Conservation (phyloP, 2,888 invertebrate species). For the Hanleya hanleyi region DNA sequence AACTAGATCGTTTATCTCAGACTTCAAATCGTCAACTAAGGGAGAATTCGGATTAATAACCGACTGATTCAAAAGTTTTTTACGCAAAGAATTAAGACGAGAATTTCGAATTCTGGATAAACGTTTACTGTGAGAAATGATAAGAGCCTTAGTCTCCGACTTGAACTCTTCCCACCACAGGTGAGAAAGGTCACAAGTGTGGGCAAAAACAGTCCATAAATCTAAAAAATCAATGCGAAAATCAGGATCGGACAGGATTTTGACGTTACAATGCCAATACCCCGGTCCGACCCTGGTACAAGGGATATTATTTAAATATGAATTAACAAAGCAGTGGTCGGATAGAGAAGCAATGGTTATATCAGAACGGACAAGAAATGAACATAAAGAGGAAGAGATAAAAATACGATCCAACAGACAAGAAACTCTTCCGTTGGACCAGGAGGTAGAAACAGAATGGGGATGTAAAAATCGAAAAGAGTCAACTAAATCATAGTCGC, state of each 20-base stretch:
- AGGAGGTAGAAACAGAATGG: neutral
- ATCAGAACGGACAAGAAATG: neutral
- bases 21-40: neutral
- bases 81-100: neutral
- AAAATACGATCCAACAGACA: neutral
- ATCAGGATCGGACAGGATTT: neutral
- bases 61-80: neutral
- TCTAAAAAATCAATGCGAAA: neutral
- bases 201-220: neutral
- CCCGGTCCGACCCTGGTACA: neutral
- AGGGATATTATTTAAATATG: neutral
- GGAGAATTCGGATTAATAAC: neutral
- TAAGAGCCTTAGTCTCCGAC: neutral
- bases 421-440: neutral
- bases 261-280: conserved; percentile 1
- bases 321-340: neutral
- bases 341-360: neutral
- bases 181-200: neutral
- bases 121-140: neutral
- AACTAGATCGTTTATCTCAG: neutral
- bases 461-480: neutral
- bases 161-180: conserved; percentile 4
- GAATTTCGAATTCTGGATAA: neutral
- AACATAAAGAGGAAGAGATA: neutral
- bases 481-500: neutral